phyloP scores from a whole-genome alignment of 1,140 invertebrate genomes.

The Eulimnadia texana region DNA sequence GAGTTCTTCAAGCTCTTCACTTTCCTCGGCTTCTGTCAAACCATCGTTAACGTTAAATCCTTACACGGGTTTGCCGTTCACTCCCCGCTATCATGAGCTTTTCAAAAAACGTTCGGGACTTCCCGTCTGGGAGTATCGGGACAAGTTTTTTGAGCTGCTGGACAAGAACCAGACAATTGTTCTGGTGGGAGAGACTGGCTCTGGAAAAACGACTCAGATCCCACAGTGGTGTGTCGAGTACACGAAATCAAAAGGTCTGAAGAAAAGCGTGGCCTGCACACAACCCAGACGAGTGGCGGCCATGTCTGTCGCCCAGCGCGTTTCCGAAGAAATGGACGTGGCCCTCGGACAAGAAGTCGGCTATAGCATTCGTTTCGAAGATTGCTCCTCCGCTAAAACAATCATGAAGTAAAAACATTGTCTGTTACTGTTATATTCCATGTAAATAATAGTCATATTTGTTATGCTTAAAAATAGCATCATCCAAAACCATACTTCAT shows the following conservation, averaged over 20 bases:
- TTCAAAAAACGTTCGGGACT: slow-evolving; percentile 75
- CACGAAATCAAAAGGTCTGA: slow-evolving; percentile 44
- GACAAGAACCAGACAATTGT: slow-evolving; percentile 83
- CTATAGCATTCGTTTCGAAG: slow-evolving; percentile 98
- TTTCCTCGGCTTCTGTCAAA: slow-evolving; percentile 21
- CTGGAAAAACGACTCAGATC: slow-evolving; percentile 94
- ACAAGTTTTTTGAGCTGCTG: slow-evolving; percentile 86
- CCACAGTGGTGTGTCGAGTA: slow-evolving; percentile 83
- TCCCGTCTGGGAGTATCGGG: slow-evolving; percentile 94
- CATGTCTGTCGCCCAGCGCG: slow-evolving; percentile 95
- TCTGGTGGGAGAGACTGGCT: slow-evolving; percentile 89
- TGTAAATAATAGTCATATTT: too few relatives aligned
- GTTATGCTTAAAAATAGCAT: too few relatives aligned
- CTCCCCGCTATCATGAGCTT: slow-evolving; percentile 60
- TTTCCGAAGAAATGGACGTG: slow-evolving; percentile 99
- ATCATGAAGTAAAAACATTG: slow-evolving; percentile 47
- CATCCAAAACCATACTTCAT: too few relatives aligned
- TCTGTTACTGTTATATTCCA: not conserved
- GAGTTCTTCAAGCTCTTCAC: slow-evolving; percentile 14
- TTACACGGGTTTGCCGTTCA: slow-evolving; percentile 57
- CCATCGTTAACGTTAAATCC: slow-evolving; percentile 46
- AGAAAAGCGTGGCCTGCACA: slow-evolving; percentile 87
- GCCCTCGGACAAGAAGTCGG: slow-evolving; percentile 82
- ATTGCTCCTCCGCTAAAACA: slow-evolving; percentile 91
- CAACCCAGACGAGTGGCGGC: slow-evolving; percentile 95